Evolutionary conservation across 2,888 invertebrate species (phyloP).

Genomic region (Synergus laeviventris): DNA sequence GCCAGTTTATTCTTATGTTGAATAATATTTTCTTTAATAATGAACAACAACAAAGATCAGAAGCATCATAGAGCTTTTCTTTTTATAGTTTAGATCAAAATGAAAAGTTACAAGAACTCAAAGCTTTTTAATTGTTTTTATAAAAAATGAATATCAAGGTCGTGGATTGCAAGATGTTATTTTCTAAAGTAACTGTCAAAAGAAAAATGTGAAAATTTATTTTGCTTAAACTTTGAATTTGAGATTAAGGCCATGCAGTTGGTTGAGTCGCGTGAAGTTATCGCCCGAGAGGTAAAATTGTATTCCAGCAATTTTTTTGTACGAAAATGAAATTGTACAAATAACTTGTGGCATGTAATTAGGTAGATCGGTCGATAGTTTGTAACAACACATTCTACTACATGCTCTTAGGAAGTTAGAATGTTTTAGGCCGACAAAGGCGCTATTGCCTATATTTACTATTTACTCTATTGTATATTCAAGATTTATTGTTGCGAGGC

Average conservation of each 20-base stretch:
- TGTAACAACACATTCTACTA: neutral
- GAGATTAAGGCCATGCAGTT: neutral
- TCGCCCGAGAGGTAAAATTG: neutral
- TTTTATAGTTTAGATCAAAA: neutral
- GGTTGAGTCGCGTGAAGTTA: neutral
- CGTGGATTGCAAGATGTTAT: neutral
- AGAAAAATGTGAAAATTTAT: neutral
- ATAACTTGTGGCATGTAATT: no score
- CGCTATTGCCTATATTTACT: neutral
- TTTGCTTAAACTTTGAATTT: neutral
- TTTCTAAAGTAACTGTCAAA: neutral
- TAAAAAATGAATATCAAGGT: neutral
- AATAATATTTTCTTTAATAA: neutral
- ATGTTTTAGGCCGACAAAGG: neutral
- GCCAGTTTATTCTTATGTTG: neutral
- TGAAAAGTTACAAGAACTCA: neutral
- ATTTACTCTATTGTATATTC: constrained; percentile 1
- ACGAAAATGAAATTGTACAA: no score
- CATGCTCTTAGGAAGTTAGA: neutral
- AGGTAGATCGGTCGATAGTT: neutral
- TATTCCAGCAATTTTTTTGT: no score
- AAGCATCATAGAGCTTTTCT: neutral
- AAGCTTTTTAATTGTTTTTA: neutral
- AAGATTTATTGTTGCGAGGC: neutral
- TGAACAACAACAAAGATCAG: neutral